Conservation (phyloP, 2,888 invertebrate genomes). For the Norana najaformis region DNA sequence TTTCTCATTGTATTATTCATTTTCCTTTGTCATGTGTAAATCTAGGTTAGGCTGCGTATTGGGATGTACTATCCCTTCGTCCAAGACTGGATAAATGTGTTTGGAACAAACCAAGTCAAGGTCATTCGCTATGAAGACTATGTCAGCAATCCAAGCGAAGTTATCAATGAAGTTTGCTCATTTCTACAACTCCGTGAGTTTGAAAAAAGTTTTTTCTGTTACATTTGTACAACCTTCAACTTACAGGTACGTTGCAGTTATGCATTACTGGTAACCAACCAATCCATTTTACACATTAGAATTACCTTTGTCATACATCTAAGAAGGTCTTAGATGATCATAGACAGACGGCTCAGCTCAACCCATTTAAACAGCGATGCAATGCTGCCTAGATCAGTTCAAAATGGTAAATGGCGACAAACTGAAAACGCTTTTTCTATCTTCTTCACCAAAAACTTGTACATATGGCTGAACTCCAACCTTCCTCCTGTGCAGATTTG, state of each 20-base stretch:
- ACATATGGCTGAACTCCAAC: too few species aligned
- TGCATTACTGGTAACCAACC: not conserved
- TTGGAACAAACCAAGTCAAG: slow-evolving; percentile 29
- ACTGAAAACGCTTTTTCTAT: too few species aligned
- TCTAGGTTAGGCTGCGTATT: slow-evolving; percentile 35
- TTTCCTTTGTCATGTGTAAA: not conserved
- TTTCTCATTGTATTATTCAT: not conserved
- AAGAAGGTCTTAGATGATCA: not conserved
- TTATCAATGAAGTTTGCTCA: slow-evolving; percentile 36
- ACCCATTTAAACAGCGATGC: too few species aligned
- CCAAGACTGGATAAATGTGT: slow-evolving; percentile 31
- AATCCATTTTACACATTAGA: not conserved
- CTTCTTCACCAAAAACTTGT: too few species aligned
- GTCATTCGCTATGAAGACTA: slow-evolving; percentile 36
- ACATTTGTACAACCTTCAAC: too few species aligned
- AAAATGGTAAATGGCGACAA: too few species aligned
- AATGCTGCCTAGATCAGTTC: too few species aligned
- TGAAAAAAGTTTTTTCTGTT: not conserved
- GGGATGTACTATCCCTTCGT: slow-evolving; percentile 37
- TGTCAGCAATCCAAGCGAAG: slow-evolving; percentile 32
- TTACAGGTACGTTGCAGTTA: too few species aligned
- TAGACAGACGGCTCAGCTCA: not conserved
- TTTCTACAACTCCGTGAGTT: slow-evolving; percentile 31
- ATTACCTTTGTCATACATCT: not conserved
- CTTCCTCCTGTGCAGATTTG: too few species aligned